Evolutionary conservation across 2,888 invertebrate genomes (phyloP), one percentile per base, ranked within the genome.

Genomic region (Sesia apiformis): DNA sequence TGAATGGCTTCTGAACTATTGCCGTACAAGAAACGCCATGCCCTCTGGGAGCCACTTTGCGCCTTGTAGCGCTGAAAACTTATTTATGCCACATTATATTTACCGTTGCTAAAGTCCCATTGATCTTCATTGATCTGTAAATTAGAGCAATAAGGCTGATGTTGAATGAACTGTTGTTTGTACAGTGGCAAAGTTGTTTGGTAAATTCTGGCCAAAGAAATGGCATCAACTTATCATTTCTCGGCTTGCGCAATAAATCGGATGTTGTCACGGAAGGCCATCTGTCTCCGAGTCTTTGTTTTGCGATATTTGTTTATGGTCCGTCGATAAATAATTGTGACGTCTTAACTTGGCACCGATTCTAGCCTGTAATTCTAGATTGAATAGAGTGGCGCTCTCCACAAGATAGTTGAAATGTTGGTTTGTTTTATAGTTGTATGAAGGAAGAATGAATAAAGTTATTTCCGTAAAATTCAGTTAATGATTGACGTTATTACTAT

Each of bases 211-310:
- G 55, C 55, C 53, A 58, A 60, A 60, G 58, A 60, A 60, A 60
- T 58, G 55, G 55, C 51, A 40, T 5, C 54, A 57, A 60, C 60
- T 58, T 60, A 57, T 60, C 60, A 60, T 60, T 58, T 60, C 57
- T 57, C 54, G 56, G 52, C 42, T n/a, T 49, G n/a, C 40, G 58
- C 60, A 51, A 60, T 60, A 60, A 60, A 60, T 60, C 56, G 56
- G 53, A 40, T 55, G 55, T 53, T 54, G 57, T 57, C 57, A 40
- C 49, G 55, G 49, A 40, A 23, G 8, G 64, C 70, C 69, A 73
- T 72, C 71, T 70, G 70, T 73, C 65, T 62, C 59, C 51, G 58
- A 63, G 55, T 63, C 62, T 60, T 62, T 68, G 68, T 67, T 68
- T 69, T 65, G 63, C 61, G 57, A 57, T 63, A 63, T 70, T 69